phyloP scores from a whole-genome alignment of 2,797 vertebrate genomes.

The Sebastes dallii region DNA sequence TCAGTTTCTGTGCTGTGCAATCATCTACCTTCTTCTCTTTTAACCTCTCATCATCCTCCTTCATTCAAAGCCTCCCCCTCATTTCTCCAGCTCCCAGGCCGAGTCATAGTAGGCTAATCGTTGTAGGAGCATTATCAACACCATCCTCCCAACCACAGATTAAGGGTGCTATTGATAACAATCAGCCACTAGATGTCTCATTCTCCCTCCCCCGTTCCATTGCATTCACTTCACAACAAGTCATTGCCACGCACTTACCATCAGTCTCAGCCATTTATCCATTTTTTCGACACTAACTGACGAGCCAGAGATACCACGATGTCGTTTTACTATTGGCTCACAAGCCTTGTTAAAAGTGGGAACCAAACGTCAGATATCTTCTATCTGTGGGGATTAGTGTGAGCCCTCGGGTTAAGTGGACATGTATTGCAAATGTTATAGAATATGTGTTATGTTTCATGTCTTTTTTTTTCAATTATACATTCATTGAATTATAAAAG shows the following conservation, averaged over 20 bases:
- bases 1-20: background rate
- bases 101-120: background rate
- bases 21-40: background rate
- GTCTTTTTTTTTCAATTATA: background rate
- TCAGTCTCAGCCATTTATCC: too few relatives aligned
- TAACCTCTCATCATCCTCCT: background rate
- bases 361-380: too few relatives aligned
- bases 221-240: too few relatives aligned
- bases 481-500: background rate
- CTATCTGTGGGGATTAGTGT: slow-evolving; percentile 2
- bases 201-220: too few relatives aligned
- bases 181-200: too few relatives aligned
- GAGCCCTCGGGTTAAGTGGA: slow-evolving; percentile 11
- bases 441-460: background rate
- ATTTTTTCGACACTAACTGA: too few relatives aligned
- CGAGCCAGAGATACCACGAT: too few relatives aligned
- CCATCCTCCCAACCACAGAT: slow-evolving; percentile 13
- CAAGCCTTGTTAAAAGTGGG: too few relatives aligned
- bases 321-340: too few relatives aligned
- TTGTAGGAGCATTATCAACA: background rate
- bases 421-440: background rate
- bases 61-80: background rate
- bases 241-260: too few relatives aligned
- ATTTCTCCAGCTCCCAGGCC: background rate
- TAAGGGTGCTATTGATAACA: background rate